Percentiles rank a stretch among this genome's conserved stretches.
These are phyloP conservation scores for Ommatoiulus sabulosus DNA, from an alignment of 2,888 invertebrate species.

Conservation along the genomic window DNA sequence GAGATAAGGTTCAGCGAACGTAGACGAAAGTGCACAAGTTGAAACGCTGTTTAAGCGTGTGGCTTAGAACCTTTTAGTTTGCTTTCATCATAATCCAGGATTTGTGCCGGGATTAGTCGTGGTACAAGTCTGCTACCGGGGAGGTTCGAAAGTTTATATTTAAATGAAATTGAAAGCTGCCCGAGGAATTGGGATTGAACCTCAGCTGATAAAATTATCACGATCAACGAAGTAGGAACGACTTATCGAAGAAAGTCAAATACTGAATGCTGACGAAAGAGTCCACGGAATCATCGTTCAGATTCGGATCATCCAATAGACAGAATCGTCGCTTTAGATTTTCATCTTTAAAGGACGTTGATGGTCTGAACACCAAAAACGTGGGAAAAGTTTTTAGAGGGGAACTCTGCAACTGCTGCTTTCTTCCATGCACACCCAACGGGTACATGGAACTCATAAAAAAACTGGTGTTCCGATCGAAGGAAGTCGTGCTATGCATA, in stretches of 20 bases:
- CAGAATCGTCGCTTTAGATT: constrained; percentile 88
- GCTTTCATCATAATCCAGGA: too few relatives aligned
- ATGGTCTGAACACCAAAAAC: constrained; percentile 92
- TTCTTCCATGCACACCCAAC: constrained; percentile 96
- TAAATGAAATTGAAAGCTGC: too few relatives aligned
- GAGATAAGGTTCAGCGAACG: too few relatives aligned
- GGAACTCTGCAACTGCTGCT: constrained; percentile 82
- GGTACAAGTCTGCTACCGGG: too few relatives aligned
- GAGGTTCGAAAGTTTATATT: too few relatives aligned
- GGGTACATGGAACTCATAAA: constrained; percentile 94
- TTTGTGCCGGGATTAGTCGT: too few relatives aligned
- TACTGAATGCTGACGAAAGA: constrained; percentile 83
- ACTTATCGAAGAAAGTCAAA: constrained; percentile 77
- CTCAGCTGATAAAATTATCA: too few relatives aligned
- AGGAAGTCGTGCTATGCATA: constrained; percentile 90
- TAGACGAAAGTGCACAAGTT: too few relatives aligned
- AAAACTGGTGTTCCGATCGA: constrained; percentile 79
- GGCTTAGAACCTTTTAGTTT: too few relatives aligned
- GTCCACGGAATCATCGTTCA: constrained; percentile 97
- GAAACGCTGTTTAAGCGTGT: too few relatives aligned
- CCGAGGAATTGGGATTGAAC: too few relatives aligned
- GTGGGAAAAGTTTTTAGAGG: constrained; percentile 93
- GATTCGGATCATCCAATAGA: constrained; percentile 84
- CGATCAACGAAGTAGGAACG: too few relatives aligned
- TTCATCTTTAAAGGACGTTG: constrained; percentile 91